These are phyloP conservation scores for Sycophaga agraensis DNA, from an alignment of 1,140 invertebrate species.

Conservation along the genomic window DNA sequence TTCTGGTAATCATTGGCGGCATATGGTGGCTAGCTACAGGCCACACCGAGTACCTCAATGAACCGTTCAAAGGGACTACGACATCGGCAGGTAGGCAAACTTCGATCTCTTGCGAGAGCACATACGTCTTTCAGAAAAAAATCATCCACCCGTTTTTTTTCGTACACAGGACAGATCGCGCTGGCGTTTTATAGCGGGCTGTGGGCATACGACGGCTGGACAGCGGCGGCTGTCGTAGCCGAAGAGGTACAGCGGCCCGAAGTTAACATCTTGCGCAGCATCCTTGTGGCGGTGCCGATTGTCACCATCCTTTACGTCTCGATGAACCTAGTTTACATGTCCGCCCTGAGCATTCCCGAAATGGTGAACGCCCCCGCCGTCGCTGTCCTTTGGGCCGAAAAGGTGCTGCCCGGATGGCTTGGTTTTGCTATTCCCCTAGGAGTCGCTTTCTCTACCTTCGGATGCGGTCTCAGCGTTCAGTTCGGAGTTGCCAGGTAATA, in stretches of 20 bases:
- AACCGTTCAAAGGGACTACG: constrained; percentile 77
- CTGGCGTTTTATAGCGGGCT: constrained; percentile 92
- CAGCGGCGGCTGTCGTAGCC: constrained; percentile 85
- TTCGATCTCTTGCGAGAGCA: too few species aligned
- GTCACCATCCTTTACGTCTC: constrained; percentile 86
- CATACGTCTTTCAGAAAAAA: not conserved
- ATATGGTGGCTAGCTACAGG: constrained; percentile 72
- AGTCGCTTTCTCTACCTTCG: constrained; percentile 74
- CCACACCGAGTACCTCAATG: constrained; percentile 69
- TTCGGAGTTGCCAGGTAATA: constrained; percentile 68
- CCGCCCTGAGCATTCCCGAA: constrained; percentile 77
- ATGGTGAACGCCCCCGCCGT: constrained; percentile 81
- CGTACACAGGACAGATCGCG: constrained; percentile 67
- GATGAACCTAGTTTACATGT: constrained; percentile 92
- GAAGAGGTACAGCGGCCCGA: constrained; percentile 90
- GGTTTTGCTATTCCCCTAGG: constrained; percentile 71
- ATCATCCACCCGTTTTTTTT: not conserved
- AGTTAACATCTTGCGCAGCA: constrained; percentile 79
- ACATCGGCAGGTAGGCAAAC: constrained; percentile 59
- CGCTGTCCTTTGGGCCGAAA: constrained; percentile 74
- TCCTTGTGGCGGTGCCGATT: constrained; percentile 86
- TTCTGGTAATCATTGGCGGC: constrained; percentile 81
- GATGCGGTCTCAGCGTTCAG: constrained; percentile 73
- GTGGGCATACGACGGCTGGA: constrained; percentile 96
- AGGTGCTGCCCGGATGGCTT: constrained; percentile 59